Base-by-base conservation (phyloP, 2,797 vertebrate genomes). In the Pseudochromis fuscus region DNA sequence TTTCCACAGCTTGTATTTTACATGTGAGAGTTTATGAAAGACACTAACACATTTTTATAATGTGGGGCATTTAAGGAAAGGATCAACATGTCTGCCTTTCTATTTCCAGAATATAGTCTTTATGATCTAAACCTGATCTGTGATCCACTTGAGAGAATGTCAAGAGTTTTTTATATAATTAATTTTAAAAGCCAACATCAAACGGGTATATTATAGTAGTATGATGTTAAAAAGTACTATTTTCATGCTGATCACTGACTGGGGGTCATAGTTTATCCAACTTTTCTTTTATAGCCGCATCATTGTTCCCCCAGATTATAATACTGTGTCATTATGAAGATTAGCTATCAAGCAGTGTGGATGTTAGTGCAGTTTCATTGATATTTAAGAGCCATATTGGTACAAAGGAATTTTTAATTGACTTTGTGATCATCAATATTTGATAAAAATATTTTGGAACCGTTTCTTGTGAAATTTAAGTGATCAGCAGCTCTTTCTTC, bases 401-500 rank as follows among this genome's bases (percentile, higher is more conserved):
- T 72, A 52, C 59, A 61, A 76, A 79, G 77, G 1, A 76, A 84
- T 83, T 60, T 85, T 78, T 75, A 56, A 76, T 81, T 84, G 56
- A 48, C 53, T 81, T 71, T 70, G 35, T 72, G 60, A 67, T 75
- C 67, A 81, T 88, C 58, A 77, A 75, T 87, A 79, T 83, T 87
- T 84, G 55, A 89, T 77, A 59, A 53, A 58, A 67, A 31, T 71
- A 35, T 82, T 69, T 75, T 62, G 55, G 62, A 31, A 77, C 44
- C 73, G 67, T 38, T 74, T 75, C 35, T 61, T 59, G 42, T 74
- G 46, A 77, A 49, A 72, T 49, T 44, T 82, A 53, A 60, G 65
- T 72, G 40, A 64, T 81, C 45, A 65, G 33, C 48, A 44, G 21
- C 30, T 75, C 19, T 33, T 77, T 73, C 12, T 35, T 67, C 33